A percentile compares a stretch with the other conserved stretches of the same genome.
Evolutionary conservation across 1,140 invertebrate genomes (phyloP).

Genomic region (Aphaenogaster rudis): DNA sequence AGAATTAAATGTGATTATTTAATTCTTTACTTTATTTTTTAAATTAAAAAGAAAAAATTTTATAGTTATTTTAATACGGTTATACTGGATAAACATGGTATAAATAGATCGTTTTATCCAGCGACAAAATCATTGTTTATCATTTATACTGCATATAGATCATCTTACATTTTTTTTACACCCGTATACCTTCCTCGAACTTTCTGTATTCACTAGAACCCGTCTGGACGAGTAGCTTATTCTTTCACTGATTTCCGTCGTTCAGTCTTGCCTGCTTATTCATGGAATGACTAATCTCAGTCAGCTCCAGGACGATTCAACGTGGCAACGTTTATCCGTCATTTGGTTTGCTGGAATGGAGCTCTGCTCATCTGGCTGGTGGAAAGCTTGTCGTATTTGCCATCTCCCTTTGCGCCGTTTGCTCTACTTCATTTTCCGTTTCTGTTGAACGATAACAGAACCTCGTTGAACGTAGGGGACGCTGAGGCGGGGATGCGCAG

Average conservation of each 20-base stretch:
- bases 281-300: conserved; percentile 80
- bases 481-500: conserved; percentile 8
- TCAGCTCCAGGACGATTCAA: conserved; percentile 67
- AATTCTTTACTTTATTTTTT: conserved; percentile 15
- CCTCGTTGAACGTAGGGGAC: conserved; percentile 43
- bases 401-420: conserved; percentile 80
- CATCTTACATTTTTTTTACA: not conserved
- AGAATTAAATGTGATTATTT: not conserved
- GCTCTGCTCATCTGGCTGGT: conserved; percentile 72
- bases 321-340: conserved; percentile 75
- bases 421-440: conserved; percentile 74
- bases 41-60: not conserved
- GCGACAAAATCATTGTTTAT: conserved; percentile 7
- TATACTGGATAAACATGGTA: not conserved
- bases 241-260: conserved; percentile 43
- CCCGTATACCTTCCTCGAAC: not conserved
- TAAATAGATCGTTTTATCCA: not conserved
- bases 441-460: conserved; percentile 70
- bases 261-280: conserved; percentile 76
- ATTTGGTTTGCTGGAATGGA: conserved; percentile 74
- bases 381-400: conserved; percentile 81
- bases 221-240: conserved; percentile 12
- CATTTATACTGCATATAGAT: not conserved
- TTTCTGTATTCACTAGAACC: not conserved
- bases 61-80: not conserved